These are phyloP conservation scores for Philantomba maxwellii DNA, from an alignment of 2,113 vertebrate genomes.

Conservation along the genomic window DNA sequence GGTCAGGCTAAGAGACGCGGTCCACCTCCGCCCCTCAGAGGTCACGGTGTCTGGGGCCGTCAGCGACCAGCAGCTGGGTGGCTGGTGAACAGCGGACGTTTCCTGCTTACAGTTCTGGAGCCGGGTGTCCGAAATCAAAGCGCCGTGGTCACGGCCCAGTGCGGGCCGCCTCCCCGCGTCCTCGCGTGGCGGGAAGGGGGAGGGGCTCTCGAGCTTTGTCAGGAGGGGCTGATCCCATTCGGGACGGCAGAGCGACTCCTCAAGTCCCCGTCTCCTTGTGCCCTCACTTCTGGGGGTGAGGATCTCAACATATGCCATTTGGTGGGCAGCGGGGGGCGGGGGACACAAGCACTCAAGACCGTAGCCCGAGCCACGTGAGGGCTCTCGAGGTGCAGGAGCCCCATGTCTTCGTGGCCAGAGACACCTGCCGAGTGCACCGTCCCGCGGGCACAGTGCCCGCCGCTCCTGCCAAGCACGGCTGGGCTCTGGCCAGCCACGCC, in stretches of 20 bases:
- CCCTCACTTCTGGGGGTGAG: background rate
- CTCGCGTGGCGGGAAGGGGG: fast-evolving
- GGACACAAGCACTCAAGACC: background rate
- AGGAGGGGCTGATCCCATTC: background rate
- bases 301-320: background rate
- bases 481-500: background rate
- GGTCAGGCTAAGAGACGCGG: fast-evolving
- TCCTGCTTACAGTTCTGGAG: background rate
- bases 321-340: background rate
- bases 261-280: background rate
- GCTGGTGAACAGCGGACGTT: fast-evolving
- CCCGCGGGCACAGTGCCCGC: fast-evolving
- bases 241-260: background rate
- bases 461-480: fast-evolving
- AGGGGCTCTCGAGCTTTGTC: background rate
- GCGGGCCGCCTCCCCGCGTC: background rate
- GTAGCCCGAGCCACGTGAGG: fast-evolving
- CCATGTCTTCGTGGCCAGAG: fast-evolving
- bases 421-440: too few species aligned
- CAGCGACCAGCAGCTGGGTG: fast-evolving
- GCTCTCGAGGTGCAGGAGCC: too few species aligned
- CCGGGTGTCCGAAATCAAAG: fast-evolving
- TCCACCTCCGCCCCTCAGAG: fast-evolving
- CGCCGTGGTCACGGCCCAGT: fast-evolving
- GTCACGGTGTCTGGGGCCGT: fast-evolving